phyloP scores from a whole-genome alignment of 2,888 invertebrate species.

The Morpho deidamia region DNA sequence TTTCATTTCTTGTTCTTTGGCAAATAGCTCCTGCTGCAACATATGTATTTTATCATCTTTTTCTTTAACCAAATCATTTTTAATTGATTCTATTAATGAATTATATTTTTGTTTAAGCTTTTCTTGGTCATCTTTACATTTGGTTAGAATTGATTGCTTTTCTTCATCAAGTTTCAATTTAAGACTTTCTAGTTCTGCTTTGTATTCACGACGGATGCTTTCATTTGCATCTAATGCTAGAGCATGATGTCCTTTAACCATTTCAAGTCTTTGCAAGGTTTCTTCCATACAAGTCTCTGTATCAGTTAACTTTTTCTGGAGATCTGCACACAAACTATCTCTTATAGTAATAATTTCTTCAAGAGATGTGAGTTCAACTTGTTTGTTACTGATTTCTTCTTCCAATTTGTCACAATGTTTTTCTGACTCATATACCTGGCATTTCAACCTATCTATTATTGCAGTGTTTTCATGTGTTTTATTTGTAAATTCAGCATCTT shows the following conservation, averaged over 20 bases:
- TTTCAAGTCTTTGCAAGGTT: conserved; percentile 63
- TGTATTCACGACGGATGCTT: conserved; percentile 70
- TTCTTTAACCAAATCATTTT: conserved; percentile 52
- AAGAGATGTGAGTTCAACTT: conserved; percentile 58
- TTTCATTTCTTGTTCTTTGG: conserved; percentile 62
- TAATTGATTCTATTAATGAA: conserved; percentile 48
- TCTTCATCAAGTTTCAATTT: conserved; percentile 68
- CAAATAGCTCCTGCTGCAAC: conserved; percentile 47
- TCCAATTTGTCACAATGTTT: conserved; percentile 56
- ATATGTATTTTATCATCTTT: conserved; percentile 54
- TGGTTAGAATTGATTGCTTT: conserved; percentile 53
- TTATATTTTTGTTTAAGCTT: conserved; percentile 53
- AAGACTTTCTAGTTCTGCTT: conserved; percentile 61
- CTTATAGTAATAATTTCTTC: conserved; percentile 66
- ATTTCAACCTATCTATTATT: conserved; percentile 39
- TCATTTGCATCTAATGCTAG: conserved; percentile 72
- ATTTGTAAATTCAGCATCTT: conserved; percentile 11
- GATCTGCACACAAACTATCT: conserved; percentile 65
- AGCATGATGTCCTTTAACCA: conserved; percentile 72
- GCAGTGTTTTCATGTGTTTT: conserved; percentile 22
- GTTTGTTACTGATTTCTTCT: conserved; percentile 58
- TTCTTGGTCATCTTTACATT: conserved; percentile 58
- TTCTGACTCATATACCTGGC: conserved; percentile 48
- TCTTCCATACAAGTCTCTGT: conserved; percentile 55
- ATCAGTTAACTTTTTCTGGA: conserved; percentile 60